Percentiles rank a stretch among this genome's conserved stretches.
Conservation (phyloP, 37 sponge, comb jelly and placozoan genomes). For the Aphrocallistes beatrix region DNA sequence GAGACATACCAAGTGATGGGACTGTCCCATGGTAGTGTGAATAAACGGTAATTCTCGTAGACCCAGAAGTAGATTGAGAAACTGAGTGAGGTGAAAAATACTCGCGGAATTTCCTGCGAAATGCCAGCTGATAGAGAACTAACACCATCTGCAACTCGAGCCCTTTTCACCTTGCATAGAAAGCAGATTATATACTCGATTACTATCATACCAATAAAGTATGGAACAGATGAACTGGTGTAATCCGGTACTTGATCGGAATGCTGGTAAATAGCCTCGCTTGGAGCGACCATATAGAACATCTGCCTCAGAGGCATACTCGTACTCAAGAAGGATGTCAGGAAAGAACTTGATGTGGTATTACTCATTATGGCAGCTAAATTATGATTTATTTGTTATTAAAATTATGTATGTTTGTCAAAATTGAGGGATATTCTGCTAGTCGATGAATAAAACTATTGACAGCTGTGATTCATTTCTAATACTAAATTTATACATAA, state of each 20-base stretch:
- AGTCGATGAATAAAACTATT: too few species aligned
- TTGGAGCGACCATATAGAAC: constrained; percentile 71
- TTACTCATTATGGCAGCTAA: too few species aligned
- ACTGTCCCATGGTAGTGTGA: constrained; percentile 70
- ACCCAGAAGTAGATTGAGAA: constrained; percentile 47
- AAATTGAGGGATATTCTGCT: too few species aligned
- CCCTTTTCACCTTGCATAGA: not conserved
- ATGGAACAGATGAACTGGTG: constrained; percentile 32
- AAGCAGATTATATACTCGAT: not conserved
- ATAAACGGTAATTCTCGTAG: constrained; percentile 34
- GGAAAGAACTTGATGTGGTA: too few species aligned
- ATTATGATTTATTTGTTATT: too few species aligned
- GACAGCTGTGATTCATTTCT: too few species aligned
- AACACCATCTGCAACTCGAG: constrained; percentile 52
- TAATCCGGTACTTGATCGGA: constrained; percentile 68
- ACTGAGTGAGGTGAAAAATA: constrained; percentile 23
- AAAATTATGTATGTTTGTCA: too few species aligned
- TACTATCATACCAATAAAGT: not conserved
- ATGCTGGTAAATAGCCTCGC: constrained; percentile 34
- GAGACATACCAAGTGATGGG: constrained; percentile 70
- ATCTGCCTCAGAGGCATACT: constrained; percentile 28
- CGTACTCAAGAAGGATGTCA: not conserved
- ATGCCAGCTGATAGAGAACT: constrained; percentile 61
- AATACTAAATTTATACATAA: too few species aligned
- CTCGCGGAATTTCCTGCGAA: constrained; percentile 21